phyloP scores from a whole-genome alignment of 2,797 vertebrate genomes.

The Parauchenoglanis punctatus region DNA sequence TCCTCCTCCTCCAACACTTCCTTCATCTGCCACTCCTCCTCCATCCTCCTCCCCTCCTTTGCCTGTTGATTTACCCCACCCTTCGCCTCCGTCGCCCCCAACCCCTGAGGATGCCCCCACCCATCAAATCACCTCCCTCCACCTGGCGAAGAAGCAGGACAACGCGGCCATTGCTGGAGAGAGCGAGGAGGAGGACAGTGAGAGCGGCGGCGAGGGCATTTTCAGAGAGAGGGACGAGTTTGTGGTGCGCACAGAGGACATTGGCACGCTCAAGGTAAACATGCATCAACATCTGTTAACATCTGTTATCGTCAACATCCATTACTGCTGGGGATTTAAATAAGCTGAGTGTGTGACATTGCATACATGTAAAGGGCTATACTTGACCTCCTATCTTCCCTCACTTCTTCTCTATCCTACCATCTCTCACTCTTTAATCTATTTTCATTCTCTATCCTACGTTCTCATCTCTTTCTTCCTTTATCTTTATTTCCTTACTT shows the following conservation, averaged over 20 bases:
- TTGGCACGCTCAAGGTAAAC: conserved; percentile 85
- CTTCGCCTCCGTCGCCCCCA: conserved; percentile 75
- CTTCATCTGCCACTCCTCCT: conserved; percentile 69
- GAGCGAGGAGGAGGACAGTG: conserved; percentile 87
- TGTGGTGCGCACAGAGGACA: conserved; percentile 87
- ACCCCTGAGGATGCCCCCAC: conserved; percentile 80
- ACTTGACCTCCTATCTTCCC: background rate
- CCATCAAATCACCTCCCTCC: conserved; percentile 80
- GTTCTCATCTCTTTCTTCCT: background rate
- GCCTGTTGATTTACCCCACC: conserved; percentile 59
- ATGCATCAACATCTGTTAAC: conserved; percentile 29
- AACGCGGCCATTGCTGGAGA: conserved; percentile 86
- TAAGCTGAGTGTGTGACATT: background rate
- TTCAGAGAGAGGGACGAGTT: conserved; percentile 90
- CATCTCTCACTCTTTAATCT: too few relatives aligned
- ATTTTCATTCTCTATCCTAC: too few relatives aligned
- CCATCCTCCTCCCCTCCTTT: conserved; percentile 62
- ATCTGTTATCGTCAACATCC: conserved; percentile 26
- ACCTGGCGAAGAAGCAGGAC: conserved; percentile 88
- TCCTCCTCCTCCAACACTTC: conserved; percentile 70
- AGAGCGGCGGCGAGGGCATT: conserved; percentile 88
- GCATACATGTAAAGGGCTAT: background rate
- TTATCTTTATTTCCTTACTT: background rate
- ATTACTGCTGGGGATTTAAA: conserved; percentile 22
- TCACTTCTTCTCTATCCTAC: background rate